These are phyloP conservation scores for Cepphus grylle DNA, from an alignment of 2,113 vertebrate species.

Conservation along the genomic window DNA sequence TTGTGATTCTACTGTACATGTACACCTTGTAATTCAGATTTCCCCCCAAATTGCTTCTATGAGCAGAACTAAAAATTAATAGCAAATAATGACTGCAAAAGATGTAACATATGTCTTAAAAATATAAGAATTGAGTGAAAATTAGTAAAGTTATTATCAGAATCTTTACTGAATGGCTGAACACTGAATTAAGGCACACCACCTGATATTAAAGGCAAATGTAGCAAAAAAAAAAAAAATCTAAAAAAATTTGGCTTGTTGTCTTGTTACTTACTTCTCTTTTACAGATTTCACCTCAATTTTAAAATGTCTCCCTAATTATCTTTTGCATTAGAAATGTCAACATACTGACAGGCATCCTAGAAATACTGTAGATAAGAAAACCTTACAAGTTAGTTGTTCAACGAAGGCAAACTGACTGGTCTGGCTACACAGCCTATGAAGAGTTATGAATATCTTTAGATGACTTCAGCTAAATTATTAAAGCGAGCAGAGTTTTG, in stretches of 20 bases:
- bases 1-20: neutral
- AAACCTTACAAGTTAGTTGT: neutral
- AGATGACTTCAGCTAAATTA: neutral
- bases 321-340: neutral
- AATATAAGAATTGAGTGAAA: neutral
- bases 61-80: neutral
- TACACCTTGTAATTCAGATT: neutral
- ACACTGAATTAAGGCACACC: neutral
- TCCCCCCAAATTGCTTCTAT: neutral
- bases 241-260: neutral
- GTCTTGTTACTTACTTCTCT: neutral
- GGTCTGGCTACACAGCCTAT: neutral
- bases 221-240: neutral
- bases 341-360: neutral
- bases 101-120: neutral
- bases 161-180: neutral
- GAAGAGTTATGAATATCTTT: rapidly evolving
- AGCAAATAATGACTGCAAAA: neutral
- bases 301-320: neutral
- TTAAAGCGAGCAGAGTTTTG: neutral
- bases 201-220: neutral
- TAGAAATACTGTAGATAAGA: neutral
- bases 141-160: neutral
- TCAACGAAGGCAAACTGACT: neutral
- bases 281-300: neutral